These are phyloP conservation scores for Drosophila anomelani DNA, from an alignment of 2,888 invertebrate genomes.

Conservation along the genomic window DNA sequence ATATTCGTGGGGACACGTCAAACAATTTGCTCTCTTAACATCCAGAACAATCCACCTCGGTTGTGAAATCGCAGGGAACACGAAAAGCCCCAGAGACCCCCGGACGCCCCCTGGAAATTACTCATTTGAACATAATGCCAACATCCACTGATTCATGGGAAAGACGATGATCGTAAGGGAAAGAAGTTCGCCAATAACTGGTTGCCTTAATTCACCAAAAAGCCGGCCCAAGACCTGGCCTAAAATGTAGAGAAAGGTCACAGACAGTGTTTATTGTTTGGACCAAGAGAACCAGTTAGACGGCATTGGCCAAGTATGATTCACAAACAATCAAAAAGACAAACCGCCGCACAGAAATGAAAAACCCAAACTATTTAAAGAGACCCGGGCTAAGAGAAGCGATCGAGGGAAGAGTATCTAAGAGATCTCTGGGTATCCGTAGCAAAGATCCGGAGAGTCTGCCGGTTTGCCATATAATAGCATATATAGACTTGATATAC, in stretches of 20 bases:
- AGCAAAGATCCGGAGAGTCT: background rate
- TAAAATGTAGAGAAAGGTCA: conserved; percentile 88
- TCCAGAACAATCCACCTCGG: conserved; percentile 34
- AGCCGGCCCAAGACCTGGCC: conserved; percentile 85
- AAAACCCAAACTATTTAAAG: conserved; percentile 6
- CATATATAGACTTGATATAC: conserved; percentile 1
- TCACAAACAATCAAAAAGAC: conserved; percentile 32
- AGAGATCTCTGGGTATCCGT: background rate
- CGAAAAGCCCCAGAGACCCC: conserved; percentile 15
- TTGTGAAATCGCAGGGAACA: conserved; percentile 10
- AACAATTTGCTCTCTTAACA: conserved; percentile 35
- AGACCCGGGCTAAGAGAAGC: conserved; percentile 8
- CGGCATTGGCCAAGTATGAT: conserved; percentile 37
- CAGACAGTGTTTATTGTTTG: conserved; percentile 79
- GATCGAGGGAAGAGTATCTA: conserved; percentile 3
- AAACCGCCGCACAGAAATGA: conserved; percentile 1
- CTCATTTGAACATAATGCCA: conserved; percentile 46
- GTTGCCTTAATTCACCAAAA: conserved; percentile 43
- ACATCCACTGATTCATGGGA: conserved; percentile 45
- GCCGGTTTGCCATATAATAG: conserved; percentile 4
- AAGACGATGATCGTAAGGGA: conserved; percentile 33
- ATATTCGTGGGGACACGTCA: conserved; percentile 55
- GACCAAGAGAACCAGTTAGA: conserved; percentile 37
- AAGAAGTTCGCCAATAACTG: conserved; percentile 29
- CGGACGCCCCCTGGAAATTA: conserved; percentile 23